Conservation (phyloP, 2,797 vertebrate species). For the Phataginus tricuspis region DNA sequence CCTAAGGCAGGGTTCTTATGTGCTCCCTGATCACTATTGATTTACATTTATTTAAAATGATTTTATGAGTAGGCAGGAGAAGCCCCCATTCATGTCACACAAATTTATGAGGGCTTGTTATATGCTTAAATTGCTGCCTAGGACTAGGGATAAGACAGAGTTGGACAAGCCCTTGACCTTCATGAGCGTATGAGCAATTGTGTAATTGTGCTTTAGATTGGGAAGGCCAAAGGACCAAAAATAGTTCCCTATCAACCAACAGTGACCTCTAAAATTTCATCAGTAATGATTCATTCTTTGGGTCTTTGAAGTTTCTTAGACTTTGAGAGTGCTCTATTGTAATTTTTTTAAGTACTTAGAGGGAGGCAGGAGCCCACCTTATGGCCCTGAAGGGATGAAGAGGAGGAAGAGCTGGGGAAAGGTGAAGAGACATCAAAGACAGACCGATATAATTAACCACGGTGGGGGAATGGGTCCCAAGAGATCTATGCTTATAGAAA, state of each 20-base stretch:
- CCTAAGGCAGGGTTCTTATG: background rate
- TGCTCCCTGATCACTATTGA: background rate
- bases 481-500: background rate
- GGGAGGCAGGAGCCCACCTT: background rate
- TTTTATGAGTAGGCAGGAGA: constrained; percentile 26
- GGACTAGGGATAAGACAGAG: background rate
- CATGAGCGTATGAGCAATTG: background rate
- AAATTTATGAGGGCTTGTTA: background rate
- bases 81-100: background rate
- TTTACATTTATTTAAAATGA: constrained; percentile 2
- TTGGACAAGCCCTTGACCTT: background rate
- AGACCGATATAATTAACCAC: background rate
- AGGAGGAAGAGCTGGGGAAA: background rate
- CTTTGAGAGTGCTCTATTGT: background rate
- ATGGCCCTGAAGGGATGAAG: background rate
- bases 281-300: constrained; percentile 21
- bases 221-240: background rate
- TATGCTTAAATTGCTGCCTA: background rate
- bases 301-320: background rate
- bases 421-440: background rate
- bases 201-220: background rate
- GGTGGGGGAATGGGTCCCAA: background rate
- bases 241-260: background rate
- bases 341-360: background rate
- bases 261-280: constrained; percentile 41